Evolutionary conservation across 2,797 vertebrate genomes (phyloP).

Genomic region (Diceros bicornis): DNA sequence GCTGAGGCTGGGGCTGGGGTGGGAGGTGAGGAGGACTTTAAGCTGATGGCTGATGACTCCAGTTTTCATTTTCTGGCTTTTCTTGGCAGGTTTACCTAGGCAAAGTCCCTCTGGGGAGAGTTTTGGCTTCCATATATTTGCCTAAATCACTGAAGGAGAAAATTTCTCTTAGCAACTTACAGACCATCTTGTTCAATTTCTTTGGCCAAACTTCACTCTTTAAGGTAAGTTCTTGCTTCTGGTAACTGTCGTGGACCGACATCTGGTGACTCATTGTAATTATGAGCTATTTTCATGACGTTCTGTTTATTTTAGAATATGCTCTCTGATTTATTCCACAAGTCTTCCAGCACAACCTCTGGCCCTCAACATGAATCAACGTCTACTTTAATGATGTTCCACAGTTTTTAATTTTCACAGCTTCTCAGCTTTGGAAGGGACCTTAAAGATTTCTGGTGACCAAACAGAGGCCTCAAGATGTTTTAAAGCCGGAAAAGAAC

Average conservation of each 20-base stretch:
- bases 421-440: constrained; percentile 52
- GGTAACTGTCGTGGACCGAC: constrained; percentile 49
- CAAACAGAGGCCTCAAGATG: constrained; percentile 37
- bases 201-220: constrained; percentile 92
- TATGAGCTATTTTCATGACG: constrained; percentile 73
- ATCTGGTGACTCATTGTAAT: constrained; percentile 74
- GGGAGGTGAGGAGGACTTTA: not conserved
- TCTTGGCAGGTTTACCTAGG: constrained; percentile 90
- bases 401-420: constrained; percentile 74
- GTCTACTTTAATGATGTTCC: constrained; percentile 70
- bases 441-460: constrained; percentile 67
- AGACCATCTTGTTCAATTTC: constrained; percentile 95
- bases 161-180: constrained; percentile 81
- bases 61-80: constrained; percentile 61
- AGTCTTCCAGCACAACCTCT: constrained; percentile 60
- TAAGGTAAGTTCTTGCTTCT: constrained; percentile 88
- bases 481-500: constrained; percentile 66
- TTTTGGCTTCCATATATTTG: constrained; percentile 91
- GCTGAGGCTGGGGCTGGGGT: not conserved
- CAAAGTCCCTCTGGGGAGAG: constrained; percentile 80
- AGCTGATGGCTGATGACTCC: not conserved
- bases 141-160: constrained; percentile 88
- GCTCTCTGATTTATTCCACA: constrained; percentile 68
- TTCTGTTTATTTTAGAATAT: constrained; percentile 79
- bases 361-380: constrained; percentile 65